Base-by-base conservation (phyloP, 2,113 vertebrate genomes). In the Pterocles gutturalis region DNA sequence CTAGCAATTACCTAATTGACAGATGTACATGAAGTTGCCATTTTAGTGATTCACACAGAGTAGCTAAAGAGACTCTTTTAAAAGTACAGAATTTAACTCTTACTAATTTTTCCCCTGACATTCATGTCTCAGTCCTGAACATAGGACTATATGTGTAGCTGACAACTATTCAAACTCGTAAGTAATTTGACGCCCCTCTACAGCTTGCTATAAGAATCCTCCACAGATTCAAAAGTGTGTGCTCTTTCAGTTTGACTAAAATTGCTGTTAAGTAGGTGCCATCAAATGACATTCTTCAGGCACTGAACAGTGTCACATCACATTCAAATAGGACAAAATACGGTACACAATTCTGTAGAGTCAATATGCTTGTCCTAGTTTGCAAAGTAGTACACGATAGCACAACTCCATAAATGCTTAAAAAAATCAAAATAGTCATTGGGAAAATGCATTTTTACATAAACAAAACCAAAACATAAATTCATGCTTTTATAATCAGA, bases 61-160 rank as follows among this genome's bases (percentile, higher is more conserved):
- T 13, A 82, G 43, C 14, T 71, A 17, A 57, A 61, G 26, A 60
- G 16, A 6, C 31, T 84, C 71, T 84, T 67, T 57, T 48, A 66
- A 91, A 90, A 88, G 26, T 66, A 55, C 13, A 60, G 36, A 48
- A 53, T 89, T 78, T 62, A 82, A 70, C 20, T 72, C 20, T 72
- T 60, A 43, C 33, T 33, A 16, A 26, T 77, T 67, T 75, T 70
- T 17, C 12, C 17, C 33, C 36, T 53, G 49, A 36, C 25, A 76
- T 55, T 76, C 10, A 5, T 11, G 24, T 62, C 82, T 92, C 41
- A 53, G 21, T 41, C 61, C 60, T 67, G n/a, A 69, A 43, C 54
- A 43, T 0, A 46, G 14, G n/a, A 48, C n/a, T 81, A 12, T 20
- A 21, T 0, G 3, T 54, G 38, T 5, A 72, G 33, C n/a, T 85